Conservation (phyloP, 1,140 invertebrate genomes). For the Neodiprion lecontei region DNA sequence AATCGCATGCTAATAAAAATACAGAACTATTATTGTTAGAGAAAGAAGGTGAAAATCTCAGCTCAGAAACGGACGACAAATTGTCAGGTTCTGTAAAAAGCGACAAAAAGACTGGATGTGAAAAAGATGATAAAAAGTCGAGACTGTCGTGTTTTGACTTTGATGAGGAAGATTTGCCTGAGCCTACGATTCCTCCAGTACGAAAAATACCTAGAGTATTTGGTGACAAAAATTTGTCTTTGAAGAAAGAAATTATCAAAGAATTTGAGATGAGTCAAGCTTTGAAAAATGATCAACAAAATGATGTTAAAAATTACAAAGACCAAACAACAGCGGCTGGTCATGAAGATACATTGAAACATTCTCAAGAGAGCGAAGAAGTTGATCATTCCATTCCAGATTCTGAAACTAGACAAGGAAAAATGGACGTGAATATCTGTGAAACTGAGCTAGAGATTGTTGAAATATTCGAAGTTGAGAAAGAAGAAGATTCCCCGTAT, state of each 20-base stretch:
- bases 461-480: slow-evolving; percentile 54
- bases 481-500: slow-evolving; percentile 30
- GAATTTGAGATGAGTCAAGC: slow-evolving; percentile 57
- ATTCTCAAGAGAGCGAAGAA: slow-evolving; percentile 20
- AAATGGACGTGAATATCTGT: slow-evolving; percentile 19
- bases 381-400: slow-evolving; percentile 8
- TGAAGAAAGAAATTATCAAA: slow-evolving; percentile 60
- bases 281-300: slow-evolving; percentile 43
- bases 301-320: slow-evolving; percentile 26
- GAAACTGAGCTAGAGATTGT: slow-evolving; percentile 50
- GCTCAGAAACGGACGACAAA: slow-evolving; percentile 17
- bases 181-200: slow-evolving; percentile 53
- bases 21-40: background rate
- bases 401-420: slow-evolving; percentile 13
- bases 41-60: background rate
- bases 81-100: slow-evolving; percentile 40
- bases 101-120: slow-evolving; percentile 41
- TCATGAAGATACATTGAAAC: slow-evolving; percentile 12
- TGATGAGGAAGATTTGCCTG: slow-evolving; percentile 62
- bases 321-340: slow-evolving; percentile 18
- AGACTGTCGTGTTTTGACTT: slow-evolving; percentile 67
- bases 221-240: slow-evolving; percentile 49
- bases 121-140: slow-evolving; percentile 53
- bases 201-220: slow-evolving; percentile 60
- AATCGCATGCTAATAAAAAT: background rate